Evolutionary conservation across 2,113 vertebrate species (phyloP).

Genomic region (Microtus oregoni): DNA sequence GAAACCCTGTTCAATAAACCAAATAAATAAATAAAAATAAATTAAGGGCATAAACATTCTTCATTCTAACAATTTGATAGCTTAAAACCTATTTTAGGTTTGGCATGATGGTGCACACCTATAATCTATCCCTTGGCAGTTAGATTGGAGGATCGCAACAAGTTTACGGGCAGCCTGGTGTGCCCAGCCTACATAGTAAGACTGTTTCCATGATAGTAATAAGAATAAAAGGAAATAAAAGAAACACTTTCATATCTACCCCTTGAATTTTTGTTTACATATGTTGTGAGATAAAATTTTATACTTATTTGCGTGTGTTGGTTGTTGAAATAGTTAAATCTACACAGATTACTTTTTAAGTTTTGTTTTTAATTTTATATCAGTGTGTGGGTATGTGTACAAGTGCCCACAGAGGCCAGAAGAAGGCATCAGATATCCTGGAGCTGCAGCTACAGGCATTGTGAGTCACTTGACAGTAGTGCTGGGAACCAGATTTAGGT

Average conservation of each 20-base stretch:
- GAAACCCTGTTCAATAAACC: too few relatives aligned
- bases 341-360: neutral
- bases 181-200: neutral
- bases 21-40: neutral
- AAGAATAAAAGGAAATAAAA: neutral
- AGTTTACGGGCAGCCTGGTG: neutral
- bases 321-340: neutral
- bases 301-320: neutral
- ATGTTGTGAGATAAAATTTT: slow-evolving; percentile 4
- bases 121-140: neutral
- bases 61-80: neutral
- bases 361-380: neutral
- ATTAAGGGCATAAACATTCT: neutral
- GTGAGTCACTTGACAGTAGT: neutral
- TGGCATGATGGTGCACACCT: neutral
- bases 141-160: neutral
- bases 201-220: neutral
- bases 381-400: neutral
- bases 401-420: too few relatives aligned
- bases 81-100: neutral
- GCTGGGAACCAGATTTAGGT: neutral
- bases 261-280: slow-evolving; percentile 6
- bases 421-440: neutral
- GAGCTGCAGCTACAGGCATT: neutral
- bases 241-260: neutral